These are phyloP conservation scores for Erythrocercus mccallii DNA, from an alignment of 2,113 vertebrate genomes.

Conservation along the genomic window DNA sequence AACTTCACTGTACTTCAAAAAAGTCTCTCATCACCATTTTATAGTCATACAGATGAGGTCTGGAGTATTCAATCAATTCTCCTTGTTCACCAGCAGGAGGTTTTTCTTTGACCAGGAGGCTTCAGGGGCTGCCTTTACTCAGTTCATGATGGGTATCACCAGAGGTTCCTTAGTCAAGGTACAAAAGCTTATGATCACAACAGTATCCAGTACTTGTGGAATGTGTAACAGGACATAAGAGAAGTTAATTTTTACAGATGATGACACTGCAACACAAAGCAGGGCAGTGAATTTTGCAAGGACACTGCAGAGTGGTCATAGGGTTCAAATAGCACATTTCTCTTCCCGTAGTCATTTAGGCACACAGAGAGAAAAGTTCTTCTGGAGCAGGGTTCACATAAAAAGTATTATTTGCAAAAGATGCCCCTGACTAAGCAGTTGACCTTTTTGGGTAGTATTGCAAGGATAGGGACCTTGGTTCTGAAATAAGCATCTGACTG, in stretches of 20 bases:
- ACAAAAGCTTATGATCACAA: not conserved
- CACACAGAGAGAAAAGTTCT: not conserved
- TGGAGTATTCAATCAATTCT: not conserved
- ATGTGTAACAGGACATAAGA: not conserved
- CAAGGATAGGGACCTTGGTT: not conserved
- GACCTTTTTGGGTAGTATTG: not conserved
- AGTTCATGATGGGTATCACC: not conserved
- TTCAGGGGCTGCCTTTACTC: not conserved
- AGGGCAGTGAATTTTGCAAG: not conserved
- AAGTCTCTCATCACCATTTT: not conserved
- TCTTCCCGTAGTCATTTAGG: not conserved
- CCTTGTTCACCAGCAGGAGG: not conserved
- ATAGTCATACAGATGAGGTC: not conserved
- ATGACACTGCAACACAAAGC: not conserved
- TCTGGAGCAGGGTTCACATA: not conserved
- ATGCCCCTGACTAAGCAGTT: not conserved
- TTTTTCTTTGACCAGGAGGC: not conserved
- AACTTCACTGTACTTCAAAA: not conserved
- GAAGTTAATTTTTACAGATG: not conserved
- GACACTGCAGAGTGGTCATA: not conserved
- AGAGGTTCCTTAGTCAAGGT: not conserved
- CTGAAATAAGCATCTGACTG: not conserved
- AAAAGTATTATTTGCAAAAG: not conserved
- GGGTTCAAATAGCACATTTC: not conserved
- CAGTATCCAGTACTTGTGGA: not conserved